A percentile compares a stretch with the other conserved stretches of the same genome.
Evolutionary conservation across 2,888 invertebrate species (phyloP).

Genomic region (Eupithecia dodoneata): DNA sequence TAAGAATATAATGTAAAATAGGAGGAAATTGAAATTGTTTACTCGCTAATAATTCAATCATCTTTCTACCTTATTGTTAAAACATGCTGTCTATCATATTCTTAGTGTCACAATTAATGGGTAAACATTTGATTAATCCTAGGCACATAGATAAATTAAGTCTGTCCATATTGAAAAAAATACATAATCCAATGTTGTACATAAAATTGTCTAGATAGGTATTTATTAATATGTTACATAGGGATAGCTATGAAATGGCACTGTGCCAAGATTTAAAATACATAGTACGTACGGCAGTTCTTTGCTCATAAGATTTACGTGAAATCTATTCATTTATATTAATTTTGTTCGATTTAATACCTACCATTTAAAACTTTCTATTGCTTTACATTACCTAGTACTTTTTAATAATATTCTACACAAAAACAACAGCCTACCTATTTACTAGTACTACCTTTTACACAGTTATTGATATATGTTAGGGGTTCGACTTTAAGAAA

Average conservation of each 20-base stretch:
- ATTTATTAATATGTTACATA: constrained; percentile 16
- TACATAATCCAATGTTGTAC: neutral
- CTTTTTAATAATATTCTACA: neutral
- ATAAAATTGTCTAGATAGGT: constrained; percentile 9
- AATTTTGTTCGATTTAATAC: neutral
- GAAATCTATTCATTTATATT: neutral
- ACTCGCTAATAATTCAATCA: neutral
- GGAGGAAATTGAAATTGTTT: neutral
- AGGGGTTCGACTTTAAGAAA: neutral
- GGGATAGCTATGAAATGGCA: constrained; percentile 23
- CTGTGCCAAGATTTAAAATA: constrained; percentile 23
- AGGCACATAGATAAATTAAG: neutral
- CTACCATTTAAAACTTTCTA: neutral
- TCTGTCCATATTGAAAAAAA: neutral
- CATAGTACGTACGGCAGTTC: constrained; percentile 30
- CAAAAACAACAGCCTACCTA: neutral
- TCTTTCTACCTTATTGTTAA: neutral
- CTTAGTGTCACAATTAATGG: neutral
- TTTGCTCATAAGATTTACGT: neutral
- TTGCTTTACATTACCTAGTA: neutral
- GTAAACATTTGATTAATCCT: neutral
- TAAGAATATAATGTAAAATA: neutral
- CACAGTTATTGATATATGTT: neutral
- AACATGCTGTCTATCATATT: neutral
- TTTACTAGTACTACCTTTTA: neutral